Evolutionary conservation across 2,888 invertebrate species (phyloP).

Genomic region (Pomacea canaliculata): DNA sequence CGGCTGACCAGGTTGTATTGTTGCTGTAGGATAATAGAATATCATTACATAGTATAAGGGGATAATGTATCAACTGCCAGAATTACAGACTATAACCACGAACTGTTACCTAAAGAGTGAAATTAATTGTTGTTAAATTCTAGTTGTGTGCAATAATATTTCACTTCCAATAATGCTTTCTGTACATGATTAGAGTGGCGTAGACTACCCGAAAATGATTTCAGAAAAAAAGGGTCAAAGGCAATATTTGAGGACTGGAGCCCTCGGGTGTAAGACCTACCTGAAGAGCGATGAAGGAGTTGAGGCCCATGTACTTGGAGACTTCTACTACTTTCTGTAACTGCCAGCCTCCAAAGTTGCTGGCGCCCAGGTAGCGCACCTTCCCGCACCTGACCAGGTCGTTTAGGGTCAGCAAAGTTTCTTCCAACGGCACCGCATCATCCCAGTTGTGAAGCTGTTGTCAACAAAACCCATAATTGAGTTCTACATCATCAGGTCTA

Average conservation of each 20-base stretch:
- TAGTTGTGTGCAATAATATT: too few relatives aligned
- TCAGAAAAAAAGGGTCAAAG: too few relatives aligned
- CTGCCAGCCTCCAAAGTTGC: constrained; percentile 64
- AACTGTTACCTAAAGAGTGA: too few relatives aligned
- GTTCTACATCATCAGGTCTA: too few relatives aligned
- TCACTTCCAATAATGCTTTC: too few relatives aligned
- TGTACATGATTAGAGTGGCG: too few relatives aligned
- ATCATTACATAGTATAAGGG: background rate
- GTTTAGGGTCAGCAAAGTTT: constrained; percentile 58
- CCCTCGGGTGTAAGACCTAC: constrained; percentile 29
- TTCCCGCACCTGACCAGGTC: constrained; percentile 62
- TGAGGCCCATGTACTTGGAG: constrained; percentile 40
- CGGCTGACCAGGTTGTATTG: constrained; percentile 61
- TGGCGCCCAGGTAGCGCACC: constrained; percentile 60
- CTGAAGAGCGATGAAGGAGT: constrained; percentile 48
- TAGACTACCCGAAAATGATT: too few relatives aligned
- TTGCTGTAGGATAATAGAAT: constrained; percentile 43
- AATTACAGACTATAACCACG: too few relatives aligned
- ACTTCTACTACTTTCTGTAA: constrained; percentile 59
- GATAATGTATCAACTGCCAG: too few relatives aligned
- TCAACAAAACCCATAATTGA: background rate
- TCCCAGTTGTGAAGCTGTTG: constrained; percentile 61
- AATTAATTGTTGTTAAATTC: too few relatives aligned
- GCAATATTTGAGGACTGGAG: too few relatives aligned
- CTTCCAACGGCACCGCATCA: constrained; percentile 57